Conservation (phyloP, 1,140 invertebrate genomes). For the Samia ricini region DNA sequence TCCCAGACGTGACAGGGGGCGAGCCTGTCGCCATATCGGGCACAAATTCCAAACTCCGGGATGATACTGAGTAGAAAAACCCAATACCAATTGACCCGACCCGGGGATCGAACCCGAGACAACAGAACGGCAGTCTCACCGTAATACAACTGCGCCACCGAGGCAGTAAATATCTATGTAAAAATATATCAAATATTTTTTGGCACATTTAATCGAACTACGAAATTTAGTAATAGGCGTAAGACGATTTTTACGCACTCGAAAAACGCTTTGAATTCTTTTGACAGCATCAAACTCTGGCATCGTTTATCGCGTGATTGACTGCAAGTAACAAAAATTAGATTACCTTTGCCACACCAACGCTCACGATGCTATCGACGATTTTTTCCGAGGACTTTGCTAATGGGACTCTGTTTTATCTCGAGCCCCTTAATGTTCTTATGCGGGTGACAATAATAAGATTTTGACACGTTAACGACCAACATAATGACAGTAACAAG, state of each 20-base stretch:
- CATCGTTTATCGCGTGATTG: constrained; percentile 71
- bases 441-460: constrained; percentile 72
- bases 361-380: constrained; percentile 59
- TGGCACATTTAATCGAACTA: too few relatives aligned
- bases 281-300: constrained; percentile 22
- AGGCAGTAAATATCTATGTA: too few relatives aligned
- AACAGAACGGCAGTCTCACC: too few relatives aligned
- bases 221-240: too few relatives aligned
- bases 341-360: constrained; percentile 73
- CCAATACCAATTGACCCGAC: too few relatives aligned
- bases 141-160: too few relatives aligned
- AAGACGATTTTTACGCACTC: not conserved
- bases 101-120: too few relatives aligned
- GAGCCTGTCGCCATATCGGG: too few relatives aligned
- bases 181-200: not conserved
- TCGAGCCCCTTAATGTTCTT: constrained; percentile 67
- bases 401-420: constrained; percentile 75
- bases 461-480: constrained; percentile 72
- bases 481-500: constrained; percentile 28
- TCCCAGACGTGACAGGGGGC: too few relatives aligned
- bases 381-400: constrained; percentile 55
- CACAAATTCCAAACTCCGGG: too few relatives aligned
- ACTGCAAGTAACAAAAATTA: constrained; percentile 65
- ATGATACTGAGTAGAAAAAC: too few relatives aligned
- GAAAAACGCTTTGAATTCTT: not conserved